Evolutionary conservation across 2,888 invertebrate species (phyloP).

Genomic region (Diadegma fenestrale): DNA sequence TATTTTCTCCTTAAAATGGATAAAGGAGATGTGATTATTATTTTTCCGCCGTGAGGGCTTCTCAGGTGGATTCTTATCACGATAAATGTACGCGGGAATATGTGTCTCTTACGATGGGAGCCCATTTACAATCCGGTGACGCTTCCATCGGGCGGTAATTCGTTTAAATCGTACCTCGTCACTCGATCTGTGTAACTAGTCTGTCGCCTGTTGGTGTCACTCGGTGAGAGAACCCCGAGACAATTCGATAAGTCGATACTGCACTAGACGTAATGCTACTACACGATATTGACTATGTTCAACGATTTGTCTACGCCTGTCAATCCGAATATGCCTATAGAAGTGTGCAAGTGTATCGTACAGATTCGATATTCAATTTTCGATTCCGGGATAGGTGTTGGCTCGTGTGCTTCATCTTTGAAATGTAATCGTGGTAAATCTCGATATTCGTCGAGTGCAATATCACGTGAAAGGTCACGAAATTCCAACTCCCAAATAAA

Average conservation of each 20-base stretch:
- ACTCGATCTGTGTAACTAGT: constrained; percentile 53
- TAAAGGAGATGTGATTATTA: background rate
- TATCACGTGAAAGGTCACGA: background rate
- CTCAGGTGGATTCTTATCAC: constrained; percentile 31
- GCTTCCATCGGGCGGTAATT: constrained; percentile 80
- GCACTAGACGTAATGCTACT: constrained; percentile 33
- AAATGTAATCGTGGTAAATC: constrained; percentile 11
- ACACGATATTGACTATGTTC: constrained; percentile 43
- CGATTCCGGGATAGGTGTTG: constrained; percentile 7
- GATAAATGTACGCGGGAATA: background rate
- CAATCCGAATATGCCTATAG: background rate
- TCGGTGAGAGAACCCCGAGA: constrained; percentile 45
- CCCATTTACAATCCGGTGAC: constrained; percentile 68
- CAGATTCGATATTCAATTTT: constrained; percentile 26
- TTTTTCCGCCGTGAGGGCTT: background rate
- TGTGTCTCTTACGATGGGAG: background rate
- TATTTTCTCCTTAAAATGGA: background rate
- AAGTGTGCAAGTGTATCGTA: background rate
- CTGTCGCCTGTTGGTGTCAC: constrained; percentile 58
- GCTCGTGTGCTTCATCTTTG: background rate
- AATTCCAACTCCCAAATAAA: background rate
- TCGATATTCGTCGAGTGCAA: background rate
- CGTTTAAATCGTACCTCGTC: constrained; percentile 76
- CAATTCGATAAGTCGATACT: constrained; percentile 60
- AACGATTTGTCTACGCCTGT: background rate